A percentile compares a stretch with the other conserved stretches of the same genome.
Conservation (phyloP, 2,113 vertebrate genomes). For the Salminus brasiliensis region DNA sequence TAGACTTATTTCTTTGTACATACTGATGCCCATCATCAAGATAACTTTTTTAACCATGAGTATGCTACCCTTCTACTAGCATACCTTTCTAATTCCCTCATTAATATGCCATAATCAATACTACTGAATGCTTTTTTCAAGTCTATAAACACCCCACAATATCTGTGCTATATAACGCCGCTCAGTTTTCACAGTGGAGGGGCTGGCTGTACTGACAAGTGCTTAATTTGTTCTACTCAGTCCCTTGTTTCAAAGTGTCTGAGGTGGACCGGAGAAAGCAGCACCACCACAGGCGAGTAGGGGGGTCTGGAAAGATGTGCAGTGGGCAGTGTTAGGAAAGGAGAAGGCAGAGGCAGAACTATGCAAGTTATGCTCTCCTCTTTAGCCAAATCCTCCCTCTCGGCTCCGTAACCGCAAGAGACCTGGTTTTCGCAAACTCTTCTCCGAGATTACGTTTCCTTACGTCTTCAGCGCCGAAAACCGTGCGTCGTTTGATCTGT, state of each 20-base stretch:
- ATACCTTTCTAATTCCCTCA: too few relatives aligned
- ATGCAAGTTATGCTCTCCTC: slow-evolving; percentile 36
- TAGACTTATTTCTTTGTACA: too few relatives aligned
- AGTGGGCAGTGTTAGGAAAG: neutral
- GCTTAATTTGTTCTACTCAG: too few relatives aligned
- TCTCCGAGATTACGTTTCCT: slow-evolving; percentile 24
- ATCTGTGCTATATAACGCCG: too few relatives aligned
- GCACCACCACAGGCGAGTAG: neutral
- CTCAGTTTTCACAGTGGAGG: too few relatives aligned
- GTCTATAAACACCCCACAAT: too few relatives aligned
- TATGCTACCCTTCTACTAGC: too few relatives aligned
- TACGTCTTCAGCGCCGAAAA: neutral
- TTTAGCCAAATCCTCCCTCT: slow-evolving; percentile 6
- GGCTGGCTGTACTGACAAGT: too few relatives aligned
- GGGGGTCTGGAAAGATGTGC: neutral
- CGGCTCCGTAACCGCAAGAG: slow-evolving; percentile 1
- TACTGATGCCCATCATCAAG: too few relatives aligned
- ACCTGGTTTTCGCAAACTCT: slow-evolving; percentile 37
- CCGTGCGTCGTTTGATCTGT: slow-evolving; percentile 49
- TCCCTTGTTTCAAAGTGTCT: neutral
- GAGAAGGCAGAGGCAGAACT: slow-evolving; percentile 41
- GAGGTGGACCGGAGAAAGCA: neutral
- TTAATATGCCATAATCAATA: too few relatives aligned
- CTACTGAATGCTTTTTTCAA: too few relatives aligned
- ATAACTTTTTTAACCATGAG: too few relatives aligned